Conservation (phyloP, 2,888 invertebrate genomes). For the Drosophila parthenogenetica region DNA sequence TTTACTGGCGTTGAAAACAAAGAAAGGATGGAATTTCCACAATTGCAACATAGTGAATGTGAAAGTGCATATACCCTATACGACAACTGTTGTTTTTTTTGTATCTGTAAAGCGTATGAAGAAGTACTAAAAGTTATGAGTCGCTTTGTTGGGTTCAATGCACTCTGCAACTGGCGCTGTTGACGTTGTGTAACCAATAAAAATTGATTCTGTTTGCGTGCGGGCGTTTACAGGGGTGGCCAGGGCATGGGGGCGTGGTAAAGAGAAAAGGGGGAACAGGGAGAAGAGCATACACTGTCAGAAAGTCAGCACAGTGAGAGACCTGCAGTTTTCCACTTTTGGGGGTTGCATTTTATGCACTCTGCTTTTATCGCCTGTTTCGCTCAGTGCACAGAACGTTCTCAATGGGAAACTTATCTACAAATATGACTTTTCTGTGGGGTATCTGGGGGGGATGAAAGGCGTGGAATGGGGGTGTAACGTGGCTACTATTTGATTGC, state of each 20-base stretch:
- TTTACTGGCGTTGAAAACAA: background rate
- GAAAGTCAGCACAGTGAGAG: conserved; percentile 32
- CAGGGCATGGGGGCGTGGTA: background rate
- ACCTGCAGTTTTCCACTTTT: conserved; percentile 28
- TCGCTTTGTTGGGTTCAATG: conserved; percentile 60
- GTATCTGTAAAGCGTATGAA: conserved; percentile 22
- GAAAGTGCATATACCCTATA: conserved; percentile 8
- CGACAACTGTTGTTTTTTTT: background rate
- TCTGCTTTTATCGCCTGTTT: conserved; percentile 39
- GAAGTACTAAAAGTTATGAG: conserved; percentile 73
- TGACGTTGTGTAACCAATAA: conserved; percentile 75
- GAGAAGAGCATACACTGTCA: conserved; percentile 33
- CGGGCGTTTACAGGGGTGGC: conserved; percentile 33
- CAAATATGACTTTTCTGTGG: background rate
- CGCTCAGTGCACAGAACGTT: conserved; percentile 20
- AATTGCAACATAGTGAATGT: background rate
- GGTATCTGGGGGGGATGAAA: background rate
- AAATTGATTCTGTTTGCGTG: conserved; percentile 72
- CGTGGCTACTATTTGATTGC: conserved; percentile 40
- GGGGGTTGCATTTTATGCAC: conserved; percentile 48
- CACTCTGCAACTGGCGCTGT: conserved; percentile 57
- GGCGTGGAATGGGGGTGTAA: background rate
- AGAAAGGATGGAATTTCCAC: background rate
- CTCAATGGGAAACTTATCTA: conserved; percentile 42
- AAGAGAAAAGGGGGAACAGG: background rate